Evolutionary conservation across 1,140 invertebrate species (phyloP).

Genomic region (Latrodectus geometricus): DNA sequence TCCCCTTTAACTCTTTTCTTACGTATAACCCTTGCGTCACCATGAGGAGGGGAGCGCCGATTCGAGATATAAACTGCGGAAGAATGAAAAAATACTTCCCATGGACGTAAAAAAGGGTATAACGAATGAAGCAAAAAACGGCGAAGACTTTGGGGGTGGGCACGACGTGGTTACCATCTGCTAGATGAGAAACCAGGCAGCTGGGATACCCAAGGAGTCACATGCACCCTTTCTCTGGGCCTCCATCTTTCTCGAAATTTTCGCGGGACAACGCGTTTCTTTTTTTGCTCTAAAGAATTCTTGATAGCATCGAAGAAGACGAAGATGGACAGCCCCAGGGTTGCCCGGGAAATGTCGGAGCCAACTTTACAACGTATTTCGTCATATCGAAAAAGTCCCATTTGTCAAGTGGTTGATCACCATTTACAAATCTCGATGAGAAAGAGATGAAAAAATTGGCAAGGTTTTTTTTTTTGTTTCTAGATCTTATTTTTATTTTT

Average conservation of each 20-base stretch:
- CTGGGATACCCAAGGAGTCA: conserved; percentile 15
- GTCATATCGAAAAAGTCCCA: too few species aligned
- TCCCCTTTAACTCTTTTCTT: conserved; percentile 35
- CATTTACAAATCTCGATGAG: too few species aligned
- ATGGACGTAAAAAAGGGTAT: conserved; percentile 8
- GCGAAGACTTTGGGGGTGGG: conserved; percentile 27
- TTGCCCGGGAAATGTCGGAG: too few species aligned
- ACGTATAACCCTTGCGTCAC: conserved; percentile 5
- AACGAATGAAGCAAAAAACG: conserved; percentile 5
- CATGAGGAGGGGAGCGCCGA: background rate
- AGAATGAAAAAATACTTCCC: conserved; percentile 13
- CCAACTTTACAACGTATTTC: too few species aligned
- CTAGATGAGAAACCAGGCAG: conserved; percentile 13
- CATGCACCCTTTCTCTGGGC: conserved; percentile 32
- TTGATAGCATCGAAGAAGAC: too few species aligned
- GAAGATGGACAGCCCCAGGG: too few species aligned
- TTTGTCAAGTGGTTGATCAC: too few species aligned
- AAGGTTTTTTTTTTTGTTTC: too few species aligned
- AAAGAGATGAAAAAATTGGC: too few species aligned
- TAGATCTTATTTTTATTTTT: too few species aligned
- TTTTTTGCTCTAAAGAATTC: too few species aligned
- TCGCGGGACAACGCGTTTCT: too few species aligned
- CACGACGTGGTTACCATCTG: conserved; percentile 18
- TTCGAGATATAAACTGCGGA: background rate
- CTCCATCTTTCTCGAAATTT: background rate